Conservation (phyloP, 2,113 vertebrate species). For the Maccullochella peelii region DNA sequence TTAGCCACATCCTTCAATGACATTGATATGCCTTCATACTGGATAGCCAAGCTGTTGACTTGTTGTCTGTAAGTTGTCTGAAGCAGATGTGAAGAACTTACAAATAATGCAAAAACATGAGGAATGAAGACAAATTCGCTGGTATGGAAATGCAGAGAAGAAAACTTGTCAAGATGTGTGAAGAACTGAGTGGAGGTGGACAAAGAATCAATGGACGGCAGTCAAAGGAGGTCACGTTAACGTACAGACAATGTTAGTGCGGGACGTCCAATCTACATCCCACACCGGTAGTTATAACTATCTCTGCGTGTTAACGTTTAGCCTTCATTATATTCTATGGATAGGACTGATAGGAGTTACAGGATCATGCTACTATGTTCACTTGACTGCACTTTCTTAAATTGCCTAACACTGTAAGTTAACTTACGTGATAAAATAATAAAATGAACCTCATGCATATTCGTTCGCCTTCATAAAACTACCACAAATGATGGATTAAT, state of each 20-base stretch:
- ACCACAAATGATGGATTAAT: not conserved
- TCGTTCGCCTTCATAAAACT: not conserved
- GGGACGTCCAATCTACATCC: not conserved
- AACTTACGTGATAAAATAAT: not conserved
- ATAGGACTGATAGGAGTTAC: too few relatives aligned
- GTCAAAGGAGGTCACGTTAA: not conserved
- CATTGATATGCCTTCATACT: not conserved
- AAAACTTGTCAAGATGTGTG: too few relatives aligned
- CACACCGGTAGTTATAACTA: not conserved
- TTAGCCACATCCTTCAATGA: not conserved
- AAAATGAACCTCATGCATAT: not conserved
- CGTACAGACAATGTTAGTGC: not conserved
- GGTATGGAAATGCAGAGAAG: not conserved
- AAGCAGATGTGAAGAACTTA: not conserved
- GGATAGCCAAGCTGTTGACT: not conserved
- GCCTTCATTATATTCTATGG: not conserved
- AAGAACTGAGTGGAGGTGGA: not conserved
- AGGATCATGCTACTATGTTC: not conserved
- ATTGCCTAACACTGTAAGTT: not conserved
- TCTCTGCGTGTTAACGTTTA: not conserved
- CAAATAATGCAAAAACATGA: not conserved
- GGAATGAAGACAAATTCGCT: not conserved
- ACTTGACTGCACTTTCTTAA: not conserved
- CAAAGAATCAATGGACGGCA: not conserved
- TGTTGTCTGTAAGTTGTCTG: not conserved